Evolutionary conservation across 2,888 invertebrate species (phyloP), one percentile per base, ranked within the genome.

Genomic region (Hirtodrosophila duncani): DNA sequence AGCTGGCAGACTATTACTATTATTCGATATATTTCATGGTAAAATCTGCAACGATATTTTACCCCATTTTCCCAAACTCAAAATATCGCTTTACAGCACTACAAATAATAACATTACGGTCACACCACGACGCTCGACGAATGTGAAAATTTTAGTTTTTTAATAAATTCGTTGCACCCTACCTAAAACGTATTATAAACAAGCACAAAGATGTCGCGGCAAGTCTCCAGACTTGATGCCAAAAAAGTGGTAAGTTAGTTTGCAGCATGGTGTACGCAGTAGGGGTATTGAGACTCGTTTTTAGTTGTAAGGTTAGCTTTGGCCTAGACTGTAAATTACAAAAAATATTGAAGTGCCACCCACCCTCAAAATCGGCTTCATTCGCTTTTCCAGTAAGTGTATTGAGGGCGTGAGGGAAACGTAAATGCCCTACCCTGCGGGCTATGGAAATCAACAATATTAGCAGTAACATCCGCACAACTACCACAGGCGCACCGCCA

Each of bases 371-470:
- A 82, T 77, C 82, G 85, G 82, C 77, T 81, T 83, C 79, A 82
- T 86, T 86, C 84, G 84, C 84, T 87, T 86, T 87, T 87, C 67
- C 86, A 87, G 86, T 86, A 82, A 83, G 66, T 64, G 68, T 65
- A 24, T 41, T 55, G 51, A 63, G 62, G 62, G 63, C 51, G 46
- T 56, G 55, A 53, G 52, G 66, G 57, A 57, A 38, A 37, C 29
- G 46, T 33, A 13, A 20, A 24, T 52, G 37, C 67, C 30, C 50
- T 62, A 33, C 56, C 33, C 44, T 43, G 58, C 59, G 58, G 62
- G 72, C 52, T 60, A 72, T 77, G 72, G 72, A 72, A 68, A n/a
- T n/a, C n/a, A 77, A 59, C 57, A 64, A 64, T 57, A 64, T 63
- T 56, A 63, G 55, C 65, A 63, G 63, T 68, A 63, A 67, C 46